Percentiles rank a stretch among this genome's conserved stretches.
Conservation (phyloP, 2,888 invertebrate genomes). For the Oscheius sp. region DNA sequence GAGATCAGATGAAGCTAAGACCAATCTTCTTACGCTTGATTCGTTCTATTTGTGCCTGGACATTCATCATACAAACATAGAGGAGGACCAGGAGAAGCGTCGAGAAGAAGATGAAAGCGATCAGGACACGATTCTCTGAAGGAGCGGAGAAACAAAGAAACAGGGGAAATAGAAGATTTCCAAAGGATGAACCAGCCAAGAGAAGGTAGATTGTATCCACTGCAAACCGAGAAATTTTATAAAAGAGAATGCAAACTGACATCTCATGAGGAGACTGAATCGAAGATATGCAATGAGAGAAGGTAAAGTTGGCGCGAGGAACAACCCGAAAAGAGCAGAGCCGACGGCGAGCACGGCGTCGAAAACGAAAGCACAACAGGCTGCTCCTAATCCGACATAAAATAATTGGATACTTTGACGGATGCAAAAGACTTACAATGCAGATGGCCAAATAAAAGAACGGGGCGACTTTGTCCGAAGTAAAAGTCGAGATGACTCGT, state of each 20-base stretch:
- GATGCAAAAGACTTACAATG: constrained; percentile 38
- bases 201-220: constrained; percentile 44
- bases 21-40: constrained; percentile 44
- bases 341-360: constrained; percentile 48
- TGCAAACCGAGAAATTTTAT: constrained; percentile 30
- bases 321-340: constrained; percentile 48
- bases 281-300: constrained; percentile 47
- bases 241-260: constrained; percentile 28
- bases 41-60: constrained; percentile 60
- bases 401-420: not conserved
- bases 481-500: constrained; percentile 39
- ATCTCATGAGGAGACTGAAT: constrained; percentile 44
- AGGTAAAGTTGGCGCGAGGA: constrained; percentile 46
- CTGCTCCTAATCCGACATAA: constrained; percentile 51
- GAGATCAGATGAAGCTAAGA: not conserved
- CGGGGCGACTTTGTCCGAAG: constrained; percentile 52
- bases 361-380: constrained; percentile 49
- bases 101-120: constrained; percentile 60
- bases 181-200: constrained; percentile 56
- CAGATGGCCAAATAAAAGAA: constrained; percentile 50
- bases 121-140: constrained; percentile 55
- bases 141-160: constrained; percentile 51
- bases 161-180: constrained; percentile 56
- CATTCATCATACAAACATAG: constrained; percentile 60
- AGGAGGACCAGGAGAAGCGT: constrained; percentile 60